A percentile compares a stretch with the other conserved stretches of the same genome.
Evolutionary conservation across 2,113 vertebrate genomes (phyloP).

Genomic region (Oncorhynchus mykiss): DNA sequence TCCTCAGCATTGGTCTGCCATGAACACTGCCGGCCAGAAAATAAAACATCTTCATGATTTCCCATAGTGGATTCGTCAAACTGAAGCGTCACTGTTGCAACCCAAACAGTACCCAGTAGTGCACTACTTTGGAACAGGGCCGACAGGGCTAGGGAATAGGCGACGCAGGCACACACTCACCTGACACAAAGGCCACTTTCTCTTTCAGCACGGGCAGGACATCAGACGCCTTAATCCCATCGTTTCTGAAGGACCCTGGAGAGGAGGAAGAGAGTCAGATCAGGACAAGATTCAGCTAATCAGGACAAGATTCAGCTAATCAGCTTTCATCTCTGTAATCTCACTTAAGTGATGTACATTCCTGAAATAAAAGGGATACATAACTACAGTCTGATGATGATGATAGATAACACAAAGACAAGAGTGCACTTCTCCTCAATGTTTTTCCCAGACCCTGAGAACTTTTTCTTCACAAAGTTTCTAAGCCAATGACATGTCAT

Average conservation of each 20-base stretch:
- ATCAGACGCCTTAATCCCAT: slow-evolving; percentile 94
- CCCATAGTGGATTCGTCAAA: neutral
- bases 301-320: slow-evolving; percentile 22
- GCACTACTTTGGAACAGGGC: too few relatives aligned
- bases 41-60: neutral
- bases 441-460: neutral
- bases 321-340: slow-evolving; percentile 37
- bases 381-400: neutral
- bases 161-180: slow-evolving; percentile 68
- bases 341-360: slow-evolving; percentile 66
- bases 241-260: slow-evolving; percentile 91
- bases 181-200: slow-evolving; percentile 98
- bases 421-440: neutral
- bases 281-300: slow-evolving; percentile 18
- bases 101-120: neutral
- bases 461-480: neutral
- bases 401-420: neutral
- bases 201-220: slow-evolving; percentile 95
- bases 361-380: slow-evolving; percentile 23
- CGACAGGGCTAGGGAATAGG: too few relatives aligned
- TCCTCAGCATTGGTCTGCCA: neutral
- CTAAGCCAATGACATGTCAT: neutral
- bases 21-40: neutral
- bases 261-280: slow-evolving; percentile 29
- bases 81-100: neutral